A percentile compares a stretch with the other conserved stretches of the same genome.
Evolutionary conservation across 2,888 invertebrate genomes (phyloP).

Genomic region (Eumerus sabulonum): DNA sequence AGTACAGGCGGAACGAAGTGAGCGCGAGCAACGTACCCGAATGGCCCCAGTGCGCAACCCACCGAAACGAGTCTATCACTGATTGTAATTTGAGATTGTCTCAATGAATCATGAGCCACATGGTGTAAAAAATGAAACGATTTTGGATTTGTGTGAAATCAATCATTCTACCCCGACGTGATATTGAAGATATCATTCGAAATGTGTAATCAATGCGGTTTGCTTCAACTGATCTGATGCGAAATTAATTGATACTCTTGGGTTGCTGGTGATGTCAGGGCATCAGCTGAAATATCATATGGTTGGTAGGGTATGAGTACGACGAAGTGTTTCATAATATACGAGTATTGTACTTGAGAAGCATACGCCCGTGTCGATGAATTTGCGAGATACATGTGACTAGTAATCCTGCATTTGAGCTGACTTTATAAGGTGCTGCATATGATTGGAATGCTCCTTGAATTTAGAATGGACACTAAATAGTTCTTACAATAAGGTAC

Average conservation of each 20-base stretch:
- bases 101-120: constrained; percentile 64
- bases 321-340: constrained; percentile 28
- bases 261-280: constrained; percentile 2
- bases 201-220: constrained; percentile 42
- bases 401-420: too few species aligned
- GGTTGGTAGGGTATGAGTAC: constrained; percentile 1
- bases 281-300: constrained; percentile 45
- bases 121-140: constrained; percentile 32
- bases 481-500: too few species aligned
- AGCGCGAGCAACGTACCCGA: constrained; percentile 13
- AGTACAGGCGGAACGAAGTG: constrained; percentile 6
- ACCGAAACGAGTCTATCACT: constrained; percentile 61
- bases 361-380: too few species aligned
- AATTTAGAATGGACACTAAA: too few species aligned
- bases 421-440: too few species aligned
- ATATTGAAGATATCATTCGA: constrained; percentile 24
- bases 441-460: too few species aligned
- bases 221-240: constrained; percentile 44
- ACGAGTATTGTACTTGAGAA: too few species aligned
- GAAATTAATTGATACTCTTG: constrained; percentile 54
- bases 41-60: constrained; percentile 44
- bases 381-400: too few species aligned
- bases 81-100: constrained; percentile 63
- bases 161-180: background rate
- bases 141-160: constrained; percentile 28